phyloP scores from a whole-genome alignment of 2,113 vertebrate species.

The Ciconia stormi region DNA sequence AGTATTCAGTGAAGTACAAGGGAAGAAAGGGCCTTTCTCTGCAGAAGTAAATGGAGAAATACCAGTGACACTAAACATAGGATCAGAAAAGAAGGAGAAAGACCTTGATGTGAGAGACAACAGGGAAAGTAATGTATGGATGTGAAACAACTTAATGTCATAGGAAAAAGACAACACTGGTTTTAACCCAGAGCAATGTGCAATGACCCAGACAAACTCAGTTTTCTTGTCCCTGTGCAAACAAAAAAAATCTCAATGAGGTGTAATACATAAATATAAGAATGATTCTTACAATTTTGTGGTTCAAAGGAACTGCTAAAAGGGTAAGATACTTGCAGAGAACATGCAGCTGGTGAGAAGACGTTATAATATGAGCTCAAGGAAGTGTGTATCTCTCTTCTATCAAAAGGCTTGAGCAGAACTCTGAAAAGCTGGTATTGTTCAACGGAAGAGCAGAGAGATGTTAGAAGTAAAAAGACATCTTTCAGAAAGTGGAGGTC shows the following conservation, averaged over 20 bases:
- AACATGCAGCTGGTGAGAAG: background rate
- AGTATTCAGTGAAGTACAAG: background rate
- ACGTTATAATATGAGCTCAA: background rate
- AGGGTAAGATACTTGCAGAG: background rate
- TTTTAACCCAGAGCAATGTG: background rate
- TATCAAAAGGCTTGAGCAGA: background rate
- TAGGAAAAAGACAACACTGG: background rate
- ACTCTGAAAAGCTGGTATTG: background rate
- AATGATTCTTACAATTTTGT: background rate
- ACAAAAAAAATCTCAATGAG: background rate
- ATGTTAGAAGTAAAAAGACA: background rate
- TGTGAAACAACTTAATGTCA: background rate
- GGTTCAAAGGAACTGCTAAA: background rate
- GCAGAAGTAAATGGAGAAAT: background rate
- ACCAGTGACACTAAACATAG: background rate
- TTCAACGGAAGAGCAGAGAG: background rate
- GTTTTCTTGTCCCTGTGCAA: background rate
- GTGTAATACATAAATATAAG: background rate
- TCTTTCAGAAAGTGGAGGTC: background rate
- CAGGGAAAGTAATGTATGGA: background rate
- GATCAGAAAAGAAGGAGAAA: background rate
- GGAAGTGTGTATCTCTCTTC: fast-evolving
- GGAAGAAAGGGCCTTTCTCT: background rate
- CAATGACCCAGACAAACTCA: background rate
- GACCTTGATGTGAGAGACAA: background rate